Evolutionary conservation across 2,113 vertebrate genomes (phyloP).

Genomic region (Oncorhynchus kisutch): DNA sequence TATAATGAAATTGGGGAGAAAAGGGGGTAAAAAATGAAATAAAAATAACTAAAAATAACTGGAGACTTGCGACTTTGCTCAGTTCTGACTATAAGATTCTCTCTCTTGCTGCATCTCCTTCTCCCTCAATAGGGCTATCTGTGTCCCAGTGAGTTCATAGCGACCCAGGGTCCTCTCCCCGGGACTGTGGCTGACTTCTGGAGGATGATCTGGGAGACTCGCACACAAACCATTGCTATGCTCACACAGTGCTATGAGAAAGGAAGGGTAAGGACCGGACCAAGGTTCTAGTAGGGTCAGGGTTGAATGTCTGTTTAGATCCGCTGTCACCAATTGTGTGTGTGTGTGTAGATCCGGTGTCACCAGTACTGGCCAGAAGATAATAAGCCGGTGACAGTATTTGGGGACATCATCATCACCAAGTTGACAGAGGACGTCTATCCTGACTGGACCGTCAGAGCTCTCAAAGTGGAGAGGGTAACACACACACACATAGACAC

Average conservation of each 20-base stretch:
- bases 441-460: conserved; percentile 91
- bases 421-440: conserved; percentile 90
- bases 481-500: conserved; percentile 20
- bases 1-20: no score
- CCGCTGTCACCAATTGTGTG: not conserved
- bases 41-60: no score
- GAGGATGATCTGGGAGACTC: conserved; percentile 99
- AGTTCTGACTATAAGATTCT: not conserved
- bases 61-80: not conserved
- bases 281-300: conserved; percentile 10
- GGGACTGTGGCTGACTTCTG: conserved; percentile 98
- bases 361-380: conserved; percentile 99
- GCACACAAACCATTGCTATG: conserved; percentile 93
- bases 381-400: conserved; percentile 96
- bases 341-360: conserved; percentile 84
- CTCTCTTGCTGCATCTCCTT: not conserved
- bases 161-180: conserved; percentile 94
- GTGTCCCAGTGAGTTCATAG: conserved; percentile 98
- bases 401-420: conserved; percentile 96
- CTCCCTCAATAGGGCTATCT: conserved; percentile 82
- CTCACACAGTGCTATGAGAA: conserved; percentile 97
- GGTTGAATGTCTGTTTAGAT: conserved; percentile 13
- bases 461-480: conserved; percentile 96
- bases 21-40: no score
- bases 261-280: conserved; percentile 82